phyloP scores from a whole-genome alignment of 2,888 invertebrate genomes.

The Catocala fraxini region DNA sequence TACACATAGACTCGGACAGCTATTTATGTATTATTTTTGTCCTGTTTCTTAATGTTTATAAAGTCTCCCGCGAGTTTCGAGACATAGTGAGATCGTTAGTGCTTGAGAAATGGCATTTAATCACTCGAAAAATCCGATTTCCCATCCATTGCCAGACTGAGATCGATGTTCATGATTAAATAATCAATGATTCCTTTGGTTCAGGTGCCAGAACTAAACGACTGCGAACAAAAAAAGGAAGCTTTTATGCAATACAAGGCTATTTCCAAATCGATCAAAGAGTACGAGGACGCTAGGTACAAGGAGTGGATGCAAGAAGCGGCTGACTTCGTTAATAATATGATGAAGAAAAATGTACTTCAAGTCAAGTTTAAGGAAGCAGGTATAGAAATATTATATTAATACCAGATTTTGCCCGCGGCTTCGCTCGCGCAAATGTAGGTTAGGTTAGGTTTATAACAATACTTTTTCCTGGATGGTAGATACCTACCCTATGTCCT shows the following conservation, averaged over 20 bases:
- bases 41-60: too few relatives aligned
- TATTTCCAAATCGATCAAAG: slow-evolving; percentile 91
- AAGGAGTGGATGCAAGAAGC: slow-evolving; percentile 91
- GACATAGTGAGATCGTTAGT: too few relatives aligned
- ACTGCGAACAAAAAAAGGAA: slow-evolving; percentile 91
- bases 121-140: too few relatives aligned
- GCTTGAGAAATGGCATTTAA: too few relatives aligned
- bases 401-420: not conserved
- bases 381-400: slow-evolving; percentile 51
- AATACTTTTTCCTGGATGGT: too few relatives aligned
- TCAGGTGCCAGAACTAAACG: slow-evolving; percentile 89
- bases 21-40: too few relatives aligned
- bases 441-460: too few relatives aligned
- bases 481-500: too few relatives aligned
- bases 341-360: slow-evolving; percentile 91
- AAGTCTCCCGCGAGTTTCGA: too few relatives aligned
- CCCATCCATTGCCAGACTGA: too few relatives aligned
- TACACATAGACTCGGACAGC: too few relatives aligned
- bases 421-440: not conserved
- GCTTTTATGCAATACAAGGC: slow-evolving; percentile 93
- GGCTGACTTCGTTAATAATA: slow-evolving; percentile 88
- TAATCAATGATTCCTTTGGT: not conserved
- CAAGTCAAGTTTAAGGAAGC: slow-evolving; percentile 83
- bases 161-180: too few relatives aligned
- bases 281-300: slow-evolving; percentile 92